These are phyloP conservation scores for Sorex araneus DNA, from an alignment of 2,113 vertebrate genomes.

Conservation along the genomic window DNA sequence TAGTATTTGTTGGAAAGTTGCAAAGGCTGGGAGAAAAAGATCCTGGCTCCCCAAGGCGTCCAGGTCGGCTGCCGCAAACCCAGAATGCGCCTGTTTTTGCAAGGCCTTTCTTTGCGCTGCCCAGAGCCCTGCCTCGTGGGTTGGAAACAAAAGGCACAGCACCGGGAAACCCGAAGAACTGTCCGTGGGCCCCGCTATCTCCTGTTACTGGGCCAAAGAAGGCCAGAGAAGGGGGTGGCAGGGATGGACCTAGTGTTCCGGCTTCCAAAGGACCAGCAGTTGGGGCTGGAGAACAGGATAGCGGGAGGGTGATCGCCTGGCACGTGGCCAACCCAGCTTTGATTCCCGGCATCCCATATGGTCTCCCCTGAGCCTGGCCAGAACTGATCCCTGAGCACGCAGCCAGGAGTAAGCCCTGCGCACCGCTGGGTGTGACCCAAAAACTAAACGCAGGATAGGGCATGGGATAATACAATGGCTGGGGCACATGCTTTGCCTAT, in stretches of 20 bases:
- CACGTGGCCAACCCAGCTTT: no score
- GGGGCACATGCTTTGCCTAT: no score
- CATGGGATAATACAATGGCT: no score
- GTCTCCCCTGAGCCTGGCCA: no score
- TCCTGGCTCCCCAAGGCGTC: neutral
- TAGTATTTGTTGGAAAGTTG: neutral
- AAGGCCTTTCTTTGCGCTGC: neutral
- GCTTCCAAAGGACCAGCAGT: neutral
- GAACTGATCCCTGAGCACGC: no score
- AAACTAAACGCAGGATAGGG: no score
- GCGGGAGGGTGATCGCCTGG: no score
- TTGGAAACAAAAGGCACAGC: neutral
- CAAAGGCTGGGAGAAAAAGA: neutral
- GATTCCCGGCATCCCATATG: no score
- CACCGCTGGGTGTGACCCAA: no score
- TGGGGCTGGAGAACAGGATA: neutral
- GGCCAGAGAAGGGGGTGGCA: neutral
- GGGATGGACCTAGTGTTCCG: neutral
- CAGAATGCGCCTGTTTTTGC: neutral
- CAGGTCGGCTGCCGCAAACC: neutral
- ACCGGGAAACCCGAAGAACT: neutral
- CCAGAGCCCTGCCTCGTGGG: neutral
- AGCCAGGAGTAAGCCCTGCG: no score
- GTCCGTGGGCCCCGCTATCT: neutral
- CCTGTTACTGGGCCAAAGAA: constrained; percentile 16